Base-by-base conservation (phyloP, 2,888 invertebrate species). In the Rhabditophanes sp. region DNA sequence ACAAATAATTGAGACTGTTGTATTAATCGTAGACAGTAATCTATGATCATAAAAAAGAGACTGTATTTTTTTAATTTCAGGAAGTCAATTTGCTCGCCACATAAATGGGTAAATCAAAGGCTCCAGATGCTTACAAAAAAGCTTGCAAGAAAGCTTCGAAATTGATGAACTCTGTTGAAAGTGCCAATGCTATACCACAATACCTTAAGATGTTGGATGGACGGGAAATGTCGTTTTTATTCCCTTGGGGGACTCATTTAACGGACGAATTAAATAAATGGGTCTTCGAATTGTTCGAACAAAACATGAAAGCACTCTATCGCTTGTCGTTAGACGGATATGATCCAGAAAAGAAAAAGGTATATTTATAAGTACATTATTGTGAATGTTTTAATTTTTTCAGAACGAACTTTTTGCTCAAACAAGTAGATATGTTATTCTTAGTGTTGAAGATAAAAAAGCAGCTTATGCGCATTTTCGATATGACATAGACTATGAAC, bases 391-490 rank as follows among this genome's bases (percentile, higher is more conserved):
- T n/a, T n/a, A n/a, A n/a, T n/a, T n/a, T n/a, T n/a, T n/a, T n/a
- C n/a, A n/a, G 21, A 62, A 65, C 24, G 71, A 72, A 47, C 56
- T 72, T 47, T 53, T 51, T 9, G 67, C 70, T 22, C 65, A 67
- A 6, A 66, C 63, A n/a, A 67, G 71, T 1, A 60, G 68, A 49
- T 69, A 66, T 41, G 54, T 54, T 18, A 21, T 48, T 25, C 36
- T 48, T 14, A 47, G 39, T 35, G 26, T 30, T 14, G 42, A 39
- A 27, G 44, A 39, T 4, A 41, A 50, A 19, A 73, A 75, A 1
- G 68, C 80, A 33, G 82, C 77, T 2, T 80, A 80, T 66, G 75
- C 77, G 33, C 81, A 82, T 68, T 82, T 81, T 66, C 70, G 82
- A 62, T 82, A 82, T 68, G 82, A 81, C 64, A 71, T 81, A 68